Percentiles rank a stretch among this genome's conserved stretches.
phyloP scores from a whole-genome alignment of 2,888 invertebrate genomes.

The Vesta saturnalis region DNA sequence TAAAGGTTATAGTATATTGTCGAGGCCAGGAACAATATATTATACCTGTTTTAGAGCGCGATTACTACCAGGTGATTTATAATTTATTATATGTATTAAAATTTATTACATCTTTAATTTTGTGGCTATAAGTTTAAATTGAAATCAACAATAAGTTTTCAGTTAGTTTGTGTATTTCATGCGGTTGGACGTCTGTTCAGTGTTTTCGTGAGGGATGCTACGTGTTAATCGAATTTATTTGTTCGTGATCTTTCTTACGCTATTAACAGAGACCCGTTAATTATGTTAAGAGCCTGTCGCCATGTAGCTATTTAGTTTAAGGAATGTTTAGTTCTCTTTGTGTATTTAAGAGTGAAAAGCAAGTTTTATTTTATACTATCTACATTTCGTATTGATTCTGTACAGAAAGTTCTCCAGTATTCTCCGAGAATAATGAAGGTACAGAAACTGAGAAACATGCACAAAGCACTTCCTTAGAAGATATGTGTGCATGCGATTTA shows the following conservation, averaged over 20 bases:
- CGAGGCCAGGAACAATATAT: conserved; percentile 38
- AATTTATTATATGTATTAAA: conserved; percentile 3
- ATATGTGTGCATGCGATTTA: conserved; percentile 41
- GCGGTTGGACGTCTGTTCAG: conserved; percentile 10
- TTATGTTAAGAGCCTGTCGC: conserved; percentile 46
- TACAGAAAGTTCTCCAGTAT: too few relatives aligned
- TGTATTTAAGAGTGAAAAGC: conserved; percentile 14
- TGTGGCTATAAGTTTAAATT: conserved; percentile 2
- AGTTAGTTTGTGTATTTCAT: conserved; percentile 3
- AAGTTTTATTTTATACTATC: too few relatives aligned
- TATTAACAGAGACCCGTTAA: conserved; percentile 57
- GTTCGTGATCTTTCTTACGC: conserved; percentile 47
- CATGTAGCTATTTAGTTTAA: conserved; percentile 44
- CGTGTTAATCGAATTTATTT: conserved; percentile 31
- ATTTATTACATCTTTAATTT: conserved; percentile 2
- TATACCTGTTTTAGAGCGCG: conserved; percentile 35
- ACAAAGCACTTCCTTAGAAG: conserved; percentile 44
- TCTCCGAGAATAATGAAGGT: conserved; percentile 6
- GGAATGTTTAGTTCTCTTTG: conserved; percentile 30
- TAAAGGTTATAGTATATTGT: conserved; percentile 37
- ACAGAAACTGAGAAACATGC: conserved; percentile 32
- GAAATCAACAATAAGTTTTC: too few relatives aligned
- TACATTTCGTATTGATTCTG: not conserved
- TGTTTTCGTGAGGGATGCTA: conserved; percentile 29
- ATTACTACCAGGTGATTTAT: conserved; percentile 32